phyloP scores from a whole-genome alignment of 2,113 vertebrate species.

The Scomber colias region DNA sequence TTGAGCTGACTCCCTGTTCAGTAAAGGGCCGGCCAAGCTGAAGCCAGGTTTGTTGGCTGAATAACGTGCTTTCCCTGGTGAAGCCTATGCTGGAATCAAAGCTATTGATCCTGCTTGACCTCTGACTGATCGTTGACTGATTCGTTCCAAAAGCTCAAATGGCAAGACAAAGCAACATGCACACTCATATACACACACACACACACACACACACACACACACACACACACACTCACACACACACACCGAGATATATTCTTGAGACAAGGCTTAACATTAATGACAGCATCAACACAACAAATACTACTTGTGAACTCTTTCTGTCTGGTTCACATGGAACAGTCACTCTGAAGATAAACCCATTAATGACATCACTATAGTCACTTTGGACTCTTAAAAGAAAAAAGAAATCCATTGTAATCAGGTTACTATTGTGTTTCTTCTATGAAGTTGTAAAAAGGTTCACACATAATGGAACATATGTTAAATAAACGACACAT shows the following conservation, averaged over 20 bases:
- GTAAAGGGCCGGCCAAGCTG: background rate
- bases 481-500: background rate
- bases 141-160: background rate
- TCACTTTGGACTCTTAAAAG: too few species aligned
- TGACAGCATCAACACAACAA: background rate
- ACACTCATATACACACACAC: background rate
- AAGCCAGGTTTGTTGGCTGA: background rate
- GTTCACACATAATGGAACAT: background rate
- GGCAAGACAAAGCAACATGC: background rate
- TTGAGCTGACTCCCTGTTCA: background rate
- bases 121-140: constrained; percentile 7
- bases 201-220: background rate
- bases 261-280: background rate
- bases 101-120: constrained; percentile 29
- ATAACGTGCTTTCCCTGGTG: constrained; percentile 7
- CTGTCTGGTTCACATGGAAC: too few species aligned
- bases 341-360: too few species aligned
- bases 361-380: too few species aligned
- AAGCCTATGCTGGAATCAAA: background rate
- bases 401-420: background rate
- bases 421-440: background rate
- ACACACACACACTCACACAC: background rate
- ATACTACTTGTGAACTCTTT: background rate
- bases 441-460: background rate
- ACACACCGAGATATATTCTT: background rate